Conservation (phyloP, 1,140 invertebrate genomes). For the Ceratosolen solmsi region DNA sequence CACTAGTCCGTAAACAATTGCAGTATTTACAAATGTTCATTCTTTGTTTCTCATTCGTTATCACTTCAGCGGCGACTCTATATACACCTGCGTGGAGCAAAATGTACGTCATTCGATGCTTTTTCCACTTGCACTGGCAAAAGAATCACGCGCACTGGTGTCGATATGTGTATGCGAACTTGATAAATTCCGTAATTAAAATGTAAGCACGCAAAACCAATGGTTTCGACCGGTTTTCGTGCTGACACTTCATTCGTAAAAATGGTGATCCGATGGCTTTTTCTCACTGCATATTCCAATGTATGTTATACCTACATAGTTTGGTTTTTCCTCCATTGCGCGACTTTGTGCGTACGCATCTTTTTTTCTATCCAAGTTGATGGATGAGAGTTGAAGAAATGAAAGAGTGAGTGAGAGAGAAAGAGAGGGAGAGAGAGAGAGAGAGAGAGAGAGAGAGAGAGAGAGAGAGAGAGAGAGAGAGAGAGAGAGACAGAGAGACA, state of each 20-base stretch:
- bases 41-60: too few species aligned
- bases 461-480: neutral
- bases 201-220: constrained; percentile 32
- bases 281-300: constrained; percentile 8
- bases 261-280: constrained; percentile 43
- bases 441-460: neutral
- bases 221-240: neutral
- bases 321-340: neutral
- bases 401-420: neutral
- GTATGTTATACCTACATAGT: neutral
- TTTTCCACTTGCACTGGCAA: neutral
- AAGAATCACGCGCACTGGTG: neutral
- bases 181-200: constrained; percentile 49
- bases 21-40: too few species aligned
- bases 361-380: neutral
- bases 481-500: neutral
- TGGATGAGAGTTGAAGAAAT: neutral
- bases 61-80: too few species aligned
- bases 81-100: too few species aligned
- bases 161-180: neutral
- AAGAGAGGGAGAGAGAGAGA: neutral
- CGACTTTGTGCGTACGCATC: too few species aligned
- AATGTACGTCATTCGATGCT: too few species aligned
- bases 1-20: constrained; percentile 4
- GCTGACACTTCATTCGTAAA: constrained; percentile 44